These are phyloP conservation scores for Drosophila mulleri DNA, from an alignment of 2,888 invertebrate species.

Conservation along the genomic window DNA sequence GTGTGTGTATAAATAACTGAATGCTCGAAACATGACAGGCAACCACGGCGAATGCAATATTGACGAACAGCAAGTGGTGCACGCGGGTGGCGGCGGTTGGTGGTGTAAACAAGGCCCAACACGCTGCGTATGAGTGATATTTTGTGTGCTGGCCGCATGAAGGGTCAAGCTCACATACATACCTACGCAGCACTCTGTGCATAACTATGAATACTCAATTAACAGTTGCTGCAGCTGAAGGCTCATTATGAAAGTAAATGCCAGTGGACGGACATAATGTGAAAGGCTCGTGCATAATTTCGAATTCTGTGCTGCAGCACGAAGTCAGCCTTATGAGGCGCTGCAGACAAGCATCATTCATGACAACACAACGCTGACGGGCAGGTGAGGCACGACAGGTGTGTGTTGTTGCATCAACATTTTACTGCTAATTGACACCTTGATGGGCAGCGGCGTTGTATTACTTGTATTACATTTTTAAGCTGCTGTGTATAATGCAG, in stretches of 20 bases:
- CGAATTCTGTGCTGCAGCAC: background rate
- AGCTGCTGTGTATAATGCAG: background rate
- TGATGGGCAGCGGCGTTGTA: background rate
- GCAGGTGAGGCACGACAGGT: constrained; percentile 4
- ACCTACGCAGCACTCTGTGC: constrained; percentile 22
- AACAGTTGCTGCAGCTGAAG: constrained; percentile 34
- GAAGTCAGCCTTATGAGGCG: background rate
- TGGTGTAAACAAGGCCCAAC: constrained; percentile 43
- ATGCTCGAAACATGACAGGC: constrained; percentile 37
- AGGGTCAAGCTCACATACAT: background rate
- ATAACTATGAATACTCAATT: constrained; percentile 27
- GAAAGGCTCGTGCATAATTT: background rate
- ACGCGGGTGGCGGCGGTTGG: constrained; percentile 20
- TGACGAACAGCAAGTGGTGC: constrained; percentile 43
- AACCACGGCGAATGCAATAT: constrained; percentile 54
- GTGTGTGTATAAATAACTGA: background rate
- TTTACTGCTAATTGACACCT: constrained; percentile 49
- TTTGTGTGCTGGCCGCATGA: background rate
- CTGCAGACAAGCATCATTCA: constrained; percentile 42
- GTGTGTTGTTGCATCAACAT: constrained; percentile 12
- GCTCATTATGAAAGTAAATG: constrained; percentile 39
- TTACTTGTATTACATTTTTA: background rate
- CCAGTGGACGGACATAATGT: background rate
- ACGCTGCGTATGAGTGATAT: constrained; percentile 47
- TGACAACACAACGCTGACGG: constrained; percentile 36